Evolutionary conservation across 1,140 invertebrate species (phyloP).

Genomic region (Brachionus paranguensis): DNA sequence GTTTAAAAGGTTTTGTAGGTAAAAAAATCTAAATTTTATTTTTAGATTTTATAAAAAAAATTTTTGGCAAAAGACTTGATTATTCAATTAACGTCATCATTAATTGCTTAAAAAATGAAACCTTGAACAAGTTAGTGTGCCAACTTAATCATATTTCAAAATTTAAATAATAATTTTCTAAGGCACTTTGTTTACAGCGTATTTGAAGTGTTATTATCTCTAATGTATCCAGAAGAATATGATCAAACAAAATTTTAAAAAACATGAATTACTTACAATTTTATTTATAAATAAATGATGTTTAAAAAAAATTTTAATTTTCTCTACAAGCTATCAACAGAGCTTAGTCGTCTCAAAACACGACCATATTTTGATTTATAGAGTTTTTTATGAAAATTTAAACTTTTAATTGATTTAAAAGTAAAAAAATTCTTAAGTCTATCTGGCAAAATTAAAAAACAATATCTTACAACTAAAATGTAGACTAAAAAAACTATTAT

Average conservation of each 20-base stretch:
- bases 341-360: neutral
- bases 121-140: constrained; percentile 21
- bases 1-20: too few species aligned
- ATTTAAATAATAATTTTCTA: neutral
- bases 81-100: neutral
- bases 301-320: neutral
- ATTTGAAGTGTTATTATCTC: neutral
- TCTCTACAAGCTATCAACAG: neutral
- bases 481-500: constrained; percentile 56
- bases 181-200: constrained; percentile 1
- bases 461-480: constrained; percentile 63
- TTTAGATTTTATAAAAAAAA: neutral
- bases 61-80: constrained; percentile 5
- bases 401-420: neutral
- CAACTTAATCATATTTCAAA: neutral
- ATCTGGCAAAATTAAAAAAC: constrained; percentile 45
- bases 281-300: neutral
- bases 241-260: neutral
- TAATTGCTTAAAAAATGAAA: neutral
- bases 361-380: neutral
- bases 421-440: neutral
- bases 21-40: neutral
- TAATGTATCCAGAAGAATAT: neutral
- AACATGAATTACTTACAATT: neutral
- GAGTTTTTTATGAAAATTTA: neutral